phyloP scores from a whole-genome alignment of 1,140 invertebrate genomes.

The Latrodectus geometricus region DNA sequence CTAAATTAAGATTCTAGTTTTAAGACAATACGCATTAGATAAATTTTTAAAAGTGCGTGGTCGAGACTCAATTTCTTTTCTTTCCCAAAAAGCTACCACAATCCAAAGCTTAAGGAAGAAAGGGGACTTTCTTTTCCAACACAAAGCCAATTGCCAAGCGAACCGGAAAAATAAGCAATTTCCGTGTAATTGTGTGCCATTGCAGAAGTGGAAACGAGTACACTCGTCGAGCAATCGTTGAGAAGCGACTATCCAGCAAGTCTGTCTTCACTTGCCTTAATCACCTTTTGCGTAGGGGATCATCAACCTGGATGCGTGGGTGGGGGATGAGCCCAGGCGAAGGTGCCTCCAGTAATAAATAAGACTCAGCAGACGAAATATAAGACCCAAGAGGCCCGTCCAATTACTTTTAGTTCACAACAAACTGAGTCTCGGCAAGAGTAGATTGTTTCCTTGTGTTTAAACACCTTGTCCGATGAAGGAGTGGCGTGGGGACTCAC shows the following conservation, averaged over 20 bases:
- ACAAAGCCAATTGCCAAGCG: conserved; percentile 21
- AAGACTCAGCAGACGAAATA: conserved; percentile 58
- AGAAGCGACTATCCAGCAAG: neutral
- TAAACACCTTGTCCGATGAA: conserved; percentile 14
- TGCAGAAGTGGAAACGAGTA: conserved; percentile 32
- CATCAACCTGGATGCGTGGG: conserved; percentile 28
- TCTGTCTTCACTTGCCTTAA: conserved; percentile 32
- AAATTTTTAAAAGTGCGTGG: no score
- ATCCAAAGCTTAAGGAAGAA: neutral
- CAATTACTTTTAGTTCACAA: conserved; percentile 49
- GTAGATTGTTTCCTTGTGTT: conserved; percentile 52
- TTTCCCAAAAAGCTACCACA: neutral
- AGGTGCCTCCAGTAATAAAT: conserved; percentile 55
- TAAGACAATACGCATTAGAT: no score
- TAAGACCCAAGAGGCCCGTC: conserved; percentile 39
- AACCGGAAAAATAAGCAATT: conserved; percentile 38
- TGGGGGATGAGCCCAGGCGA: neutral
- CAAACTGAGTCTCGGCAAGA: conserved; percentile 38
- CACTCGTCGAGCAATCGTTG: conserved; percentile 10
- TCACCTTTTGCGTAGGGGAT: conserved; percentile 54
- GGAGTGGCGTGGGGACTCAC: neutral
- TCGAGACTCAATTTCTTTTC: no score
- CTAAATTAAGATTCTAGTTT: no score
- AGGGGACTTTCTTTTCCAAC: neutral
- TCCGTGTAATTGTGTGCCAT: conserved; percentile 49